Evolutionary conservation across 2,113 vertebrate species (phyloP).

Genomic region (Gobius niger): DNA sequence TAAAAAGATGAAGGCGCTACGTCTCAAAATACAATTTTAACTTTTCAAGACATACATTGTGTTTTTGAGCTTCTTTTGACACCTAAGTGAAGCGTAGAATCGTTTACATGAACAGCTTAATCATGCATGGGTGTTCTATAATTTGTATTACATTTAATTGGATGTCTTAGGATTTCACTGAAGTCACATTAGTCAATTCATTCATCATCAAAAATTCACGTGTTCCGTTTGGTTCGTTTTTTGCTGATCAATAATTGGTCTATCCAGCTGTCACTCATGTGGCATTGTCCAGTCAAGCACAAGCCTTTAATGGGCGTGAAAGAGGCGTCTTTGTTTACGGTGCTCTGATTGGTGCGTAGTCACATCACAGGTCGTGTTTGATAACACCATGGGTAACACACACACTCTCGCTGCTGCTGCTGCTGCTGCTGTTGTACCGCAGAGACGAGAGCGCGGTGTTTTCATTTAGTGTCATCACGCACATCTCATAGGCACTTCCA

Average conservation of each 20-base stretch:
- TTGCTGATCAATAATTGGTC: constrained; percentile 13
- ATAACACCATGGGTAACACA: constrained; percentile 23
- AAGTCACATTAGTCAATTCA: too few species aligned
- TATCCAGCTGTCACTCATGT: background rate
- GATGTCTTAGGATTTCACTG: too few species aligned
- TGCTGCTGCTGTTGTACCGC: background rate
- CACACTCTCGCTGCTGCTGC: background rate
- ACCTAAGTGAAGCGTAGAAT: too few species aligned
- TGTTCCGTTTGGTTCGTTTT: background rate
- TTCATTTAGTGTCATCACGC: background rate
- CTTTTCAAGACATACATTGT: too few species aligned
- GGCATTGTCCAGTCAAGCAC: constrained; percentile 14
- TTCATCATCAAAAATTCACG: background rate
- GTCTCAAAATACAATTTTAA: too few species aligned
- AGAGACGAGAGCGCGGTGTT: constrained; percentile 3
- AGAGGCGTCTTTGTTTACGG: background rate
- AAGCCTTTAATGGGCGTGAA: background rate
- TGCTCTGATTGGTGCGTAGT: constrained; percentile 45
- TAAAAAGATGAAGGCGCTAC: too few species aligned
- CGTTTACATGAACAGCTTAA: too few species aligned
- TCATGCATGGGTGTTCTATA: too few species aligned
- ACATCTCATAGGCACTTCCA: too few species aligned
- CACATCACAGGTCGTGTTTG: constrained; percentile 33
- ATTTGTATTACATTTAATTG: too few species aligned
- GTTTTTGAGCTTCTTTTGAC: too few species aligned